Evolutionary conservation across 1,140 invertebrate genomes (phyloP).

Genomic region (Pseudomyrmex concolor): DNA sequence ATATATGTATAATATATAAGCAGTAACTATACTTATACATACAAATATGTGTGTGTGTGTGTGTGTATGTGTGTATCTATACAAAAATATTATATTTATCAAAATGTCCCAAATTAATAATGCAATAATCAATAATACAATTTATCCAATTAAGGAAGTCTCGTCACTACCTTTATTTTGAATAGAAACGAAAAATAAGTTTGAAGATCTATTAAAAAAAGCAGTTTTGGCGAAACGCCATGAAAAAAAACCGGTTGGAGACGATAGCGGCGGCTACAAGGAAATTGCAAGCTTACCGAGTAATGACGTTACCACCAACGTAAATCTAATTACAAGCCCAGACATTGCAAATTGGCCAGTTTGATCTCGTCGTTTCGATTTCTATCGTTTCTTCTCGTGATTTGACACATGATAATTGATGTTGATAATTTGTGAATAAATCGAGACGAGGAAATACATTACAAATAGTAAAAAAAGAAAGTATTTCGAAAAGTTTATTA

Average conservation of each 20-base stretch:
- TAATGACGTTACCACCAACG: constrained; percentile 76
- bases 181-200: constrained; percentile 5
- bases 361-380: constrained; percentile 33
- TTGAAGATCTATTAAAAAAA: background rate
- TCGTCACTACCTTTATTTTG: background rate
- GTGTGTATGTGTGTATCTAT: too few relatives aligned
- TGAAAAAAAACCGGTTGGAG: constrained; percentile 31
- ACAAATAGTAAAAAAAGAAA: background rate
- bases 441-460: background rate
- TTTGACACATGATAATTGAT: constrained; percentile 11
- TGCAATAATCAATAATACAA: constrained; percentile 8
- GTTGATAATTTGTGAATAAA: constrained; percentile 42
- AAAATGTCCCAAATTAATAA: constrained; percentile 1
- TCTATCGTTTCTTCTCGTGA: constrained; percentile 4
- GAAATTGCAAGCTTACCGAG: constrained; percentile 76
- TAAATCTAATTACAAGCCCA: constrained; percentile 78
- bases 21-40: too few relatives aligned
- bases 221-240: constrained; percentile 1
- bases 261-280: constrained; percentile 38
- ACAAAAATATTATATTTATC: background rate
- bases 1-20: too few relatives aligned
- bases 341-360: constrained; percentile 75
- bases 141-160: constrained; percentile 20
- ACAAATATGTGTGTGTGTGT: too few relatives aligned
- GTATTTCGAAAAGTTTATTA: background rate